Evolutionary conservation across 1,140 invertebrate species (phyloP), one percentile per base, ranked within the genome.

Genomic region (Capitella teleta): DNA sequence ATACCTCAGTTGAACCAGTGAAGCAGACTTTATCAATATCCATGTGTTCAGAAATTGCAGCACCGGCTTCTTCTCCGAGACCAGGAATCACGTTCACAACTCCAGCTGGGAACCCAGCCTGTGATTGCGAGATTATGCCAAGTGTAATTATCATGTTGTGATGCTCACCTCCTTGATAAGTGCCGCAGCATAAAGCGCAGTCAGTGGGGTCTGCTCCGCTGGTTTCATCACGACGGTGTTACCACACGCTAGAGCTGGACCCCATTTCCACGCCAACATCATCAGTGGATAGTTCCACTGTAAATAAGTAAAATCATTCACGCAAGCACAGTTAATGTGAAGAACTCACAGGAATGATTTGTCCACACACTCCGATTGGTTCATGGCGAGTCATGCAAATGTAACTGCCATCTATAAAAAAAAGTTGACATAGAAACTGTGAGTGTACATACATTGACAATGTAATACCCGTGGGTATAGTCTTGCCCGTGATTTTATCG

Each of bases 181-280:
- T 1, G 82, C 76, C 8, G 82, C 90, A 21, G 89, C 64, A 56
- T 84, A 81, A 1, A 95, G 69, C 1, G 90, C 87, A 1, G 83
- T 86, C 0, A 97, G 71, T 1, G 92, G 91, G 0, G 93, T 96
- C 71, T 93, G 89, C 68, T 96, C 92, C 0, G 92, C 89, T 1
- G 87, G 86, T 67, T 96, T 95, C 58, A 98, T 72, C 8, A 96
- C 78, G 26, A 92, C 74, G 1, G 85, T 89, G 61, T 89, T 93
- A 19, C 92, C 92, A 52, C 83, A 85, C 3, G 85, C 82, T 28
- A 93, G 66, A 4, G 86, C 87, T 2, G 93, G 87, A 0, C 78
- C 94, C 34, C 97, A 72, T 74, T 98, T 98, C 92, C 92, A 97
- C 2, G 88, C 80, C 63, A 86, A 81, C 92, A 98, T 96, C 49